These are phyloP conservation scores for Hymenochirus boettgeri DNA, from an alignment of 2,113 vertebrate species.

Conservation along the genomic window DNA sequence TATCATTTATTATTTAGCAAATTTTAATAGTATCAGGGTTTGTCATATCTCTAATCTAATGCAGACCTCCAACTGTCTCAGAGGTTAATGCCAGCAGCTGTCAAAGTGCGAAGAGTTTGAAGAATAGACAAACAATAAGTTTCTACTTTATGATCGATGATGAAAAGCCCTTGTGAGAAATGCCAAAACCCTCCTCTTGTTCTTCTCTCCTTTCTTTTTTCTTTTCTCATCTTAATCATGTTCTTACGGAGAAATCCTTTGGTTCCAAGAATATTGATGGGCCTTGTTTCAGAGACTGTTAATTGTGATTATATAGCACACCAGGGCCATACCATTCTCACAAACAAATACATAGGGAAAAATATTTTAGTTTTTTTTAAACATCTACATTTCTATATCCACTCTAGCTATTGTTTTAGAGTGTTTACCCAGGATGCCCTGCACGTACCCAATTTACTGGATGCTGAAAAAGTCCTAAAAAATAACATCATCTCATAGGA, in stretches of 20 bases:
- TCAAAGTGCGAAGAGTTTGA: constrained; percentile 27
- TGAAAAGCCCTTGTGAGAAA: constrained; percentile 19
- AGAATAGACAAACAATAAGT: constrained; percentile 4
- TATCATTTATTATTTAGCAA: constrained; percentile 34
- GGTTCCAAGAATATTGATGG: neutral
- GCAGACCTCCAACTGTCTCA: constrained; percentile 10
- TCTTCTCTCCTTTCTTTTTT: neutral
- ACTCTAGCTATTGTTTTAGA: too few species aligned
- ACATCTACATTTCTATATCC: too few species aligned
- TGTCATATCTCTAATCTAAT: constrained; percentile 24
- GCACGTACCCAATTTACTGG: too few species aligned
- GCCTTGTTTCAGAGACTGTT: neutral
- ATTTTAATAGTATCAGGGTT: constrained; percentile 19
- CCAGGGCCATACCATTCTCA: neutral
- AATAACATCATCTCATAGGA: too few species aligned
- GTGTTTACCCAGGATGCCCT: too few species aligned
- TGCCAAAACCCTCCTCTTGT: neutral
- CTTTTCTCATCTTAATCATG: neutral
- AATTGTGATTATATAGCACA: neutral
- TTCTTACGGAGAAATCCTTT: constrained; percentile 13
- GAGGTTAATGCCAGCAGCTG: constrained; percentile 30
- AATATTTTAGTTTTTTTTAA: too few species aligned
- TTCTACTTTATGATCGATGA: constrained; percentile 19
- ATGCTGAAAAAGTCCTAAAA: too few species aligned
- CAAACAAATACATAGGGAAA: neutral